Evolutionary conservation across 2,113 vertebrate genomes (phyloP).

Genomic region (Osmerus mordax): DNA sequence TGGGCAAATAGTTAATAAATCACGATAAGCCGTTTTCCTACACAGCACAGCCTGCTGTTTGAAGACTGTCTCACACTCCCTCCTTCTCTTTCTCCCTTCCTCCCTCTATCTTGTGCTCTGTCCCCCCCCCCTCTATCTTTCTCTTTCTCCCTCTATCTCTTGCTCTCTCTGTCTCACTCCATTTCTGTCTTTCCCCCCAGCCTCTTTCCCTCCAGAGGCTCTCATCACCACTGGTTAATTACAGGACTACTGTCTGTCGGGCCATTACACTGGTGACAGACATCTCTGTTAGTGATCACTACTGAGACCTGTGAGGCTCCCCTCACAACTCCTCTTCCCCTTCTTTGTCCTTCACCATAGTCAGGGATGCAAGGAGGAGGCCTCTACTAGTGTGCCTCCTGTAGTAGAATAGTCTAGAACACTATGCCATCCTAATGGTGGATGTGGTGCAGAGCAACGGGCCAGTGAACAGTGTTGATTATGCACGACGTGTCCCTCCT

Average conservation of each 20-base stretch:
- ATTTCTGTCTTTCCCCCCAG: background rate
- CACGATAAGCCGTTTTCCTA: constrained; percentile 2
- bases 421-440: too few relatives aligned
- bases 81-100: background rate
- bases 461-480: too few relatives aligned
- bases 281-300: constrained; percentile 27
- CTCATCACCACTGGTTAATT: constrained; percentile 26
- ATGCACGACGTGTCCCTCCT: too few relatives aligned
- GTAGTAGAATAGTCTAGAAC: too few relatives aligned
- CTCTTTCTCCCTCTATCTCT: background rate
- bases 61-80: constrained; percentile 5
- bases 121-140: background rate
- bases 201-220: constrained; percentile 5
- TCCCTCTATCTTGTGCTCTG: background rate
- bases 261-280: constrained; percentile 24
- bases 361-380: too few relatives aligned
- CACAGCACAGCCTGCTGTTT: background rate
- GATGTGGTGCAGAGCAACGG: too few relatives aligned
- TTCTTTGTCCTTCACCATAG: background rate
- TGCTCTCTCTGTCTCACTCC: constrained; percentile 1
- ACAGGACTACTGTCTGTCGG: constrained; percentile 13
- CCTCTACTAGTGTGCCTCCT: too few relatives aligned
- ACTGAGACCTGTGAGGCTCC: background rate
- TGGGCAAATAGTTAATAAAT: constrained; percentile 8
- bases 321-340: constrained; percentile 15